Evolutionary conservation across 2,797 vertebrate genomes (phyloP), one percentile per base, ranked within the genome.

Genomic region (Tarsius wallacei): DNA sequence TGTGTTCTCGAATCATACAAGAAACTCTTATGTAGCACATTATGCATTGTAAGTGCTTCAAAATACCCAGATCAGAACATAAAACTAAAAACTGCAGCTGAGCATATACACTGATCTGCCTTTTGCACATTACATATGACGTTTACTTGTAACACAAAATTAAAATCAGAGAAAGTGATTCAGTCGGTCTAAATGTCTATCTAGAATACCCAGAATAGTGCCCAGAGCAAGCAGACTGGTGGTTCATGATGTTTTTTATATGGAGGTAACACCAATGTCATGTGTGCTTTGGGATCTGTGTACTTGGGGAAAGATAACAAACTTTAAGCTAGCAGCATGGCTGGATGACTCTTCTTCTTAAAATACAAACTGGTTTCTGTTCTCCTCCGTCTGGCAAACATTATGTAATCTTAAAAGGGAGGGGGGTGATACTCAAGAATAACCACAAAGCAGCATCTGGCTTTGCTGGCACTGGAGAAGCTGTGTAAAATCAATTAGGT

Each of bases 401-500:
- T 31, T 7, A 66, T 3, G 3, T n/a, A 63, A 42, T 70, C 59
- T 49, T 26, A 28, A 19, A 70, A n/a, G 26, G 15, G 6, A 24
- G 19, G 6, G 31, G 19, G 5, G 13, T 49, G 49, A 64, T 63
- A 12, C 74, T 63, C 59, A 83, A 24, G n/a, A 86, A 84, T 21
- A 64, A 93, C 36, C 66, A 55, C 51, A 36, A 21, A 13, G 31
- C 19, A 55, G n/a, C n/a, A 81, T 31, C 85, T 81, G 91, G n/a
- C 57, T 76, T 87, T 90, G 51, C 14, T 10, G 33, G 70, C 86
- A 4, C 21, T 64, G 70, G 42, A 53, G n/a, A 74, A 51, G 12
- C 63, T 26, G 4, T 3, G 22, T 14, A 53, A 84, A 90, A 94
- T 66, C 90, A 83, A 51, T 95, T 53, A 66, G 51, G 71, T 49